Evolutionary conservation across 2,888 invertebrate species (phyloP).

Genomic region (Ctenicera cuprea): DNA sequence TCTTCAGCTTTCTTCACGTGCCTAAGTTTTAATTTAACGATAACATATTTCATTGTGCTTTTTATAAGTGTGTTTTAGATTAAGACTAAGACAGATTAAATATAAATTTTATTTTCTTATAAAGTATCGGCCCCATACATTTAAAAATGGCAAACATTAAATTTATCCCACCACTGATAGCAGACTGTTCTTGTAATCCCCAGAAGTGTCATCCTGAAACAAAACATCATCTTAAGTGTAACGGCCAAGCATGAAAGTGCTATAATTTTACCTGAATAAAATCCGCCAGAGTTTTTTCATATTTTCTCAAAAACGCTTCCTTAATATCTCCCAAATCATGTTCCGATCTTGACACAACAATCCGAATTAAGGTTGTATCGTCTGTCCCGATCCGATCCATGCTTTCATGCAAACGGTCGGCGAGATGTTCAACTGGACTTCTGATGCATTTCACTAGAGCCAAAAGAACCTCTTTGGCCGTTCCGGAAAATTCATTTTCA

Average conservation of each 20-base stretch:
- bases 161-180: conserved; percentile 76
- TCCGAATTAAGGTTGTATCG: conserved; percentile 89
- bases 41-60: neutral
- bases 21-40: neutral
- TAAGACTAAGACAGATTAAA: neutral
- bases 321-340: conserved; percentile 91
- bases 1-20: neutral
- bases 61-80: neutral
- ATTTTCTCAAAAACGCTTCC: conserved; percentile 83
- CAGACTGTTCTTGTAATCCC: conserved; percentile 89
- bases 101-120: conserved; percentile 1
- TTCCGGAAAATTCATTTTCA: conserved; percentile 86
- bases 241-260: neutral
- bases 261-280: conserved; percentile 82
- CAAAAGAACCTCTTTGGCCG: conserved; percentile 84
- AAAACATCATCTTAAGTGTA: conserved; percentile 50
- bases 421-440: conserved; percentile 88
- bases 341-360: conserved; percentile 89
- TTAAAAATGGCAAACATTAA: conserved; percentile 13
- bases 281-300: conserved; percentile 84
- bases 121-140: neutral
- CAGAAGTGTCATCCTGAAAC: conserved; percentile 87
- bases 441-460: conserved; percentile 83
- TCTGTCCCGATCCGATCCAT: conserved; percentile 95
- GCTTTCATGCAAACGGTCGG: conserved; percentile 87